These are phyloP conservation scores for Sternarchorhynchus goeldii DNA, from an alignment of 2,797 vertebrate genomes.

Conservation along the genomic window DNA sequence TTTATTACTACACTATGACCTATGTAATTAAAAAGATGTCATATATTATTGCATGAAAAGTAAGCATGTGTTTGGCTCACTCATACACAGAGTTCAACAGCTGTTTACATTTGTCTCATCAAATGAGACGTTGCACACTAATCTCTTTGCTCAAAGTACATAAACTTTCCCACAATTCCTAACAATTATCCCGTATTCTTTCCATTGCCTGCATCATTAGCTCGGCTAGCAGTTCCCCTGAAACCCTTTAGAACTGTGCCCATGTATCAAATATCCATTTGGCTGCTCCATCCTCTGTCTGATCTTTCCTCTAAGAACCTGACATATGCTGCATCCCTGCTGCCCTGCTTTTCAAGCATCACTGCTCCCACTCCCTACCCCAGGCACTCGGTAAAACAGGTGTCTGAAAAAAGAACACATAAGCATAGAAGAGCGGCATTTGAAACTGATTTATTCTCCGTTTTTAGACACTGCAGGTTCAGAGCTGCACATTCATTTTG, in stretches of 20 bases:
- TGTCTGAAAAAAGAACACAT: slow-evolving; percentile 41
- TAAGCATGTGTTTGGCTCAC: slow-evolving; percentile 37
- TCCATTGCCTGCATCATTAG: slow-evolving; percentile 23
- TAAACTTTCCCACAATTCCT: slow-evolving; percentile 30
- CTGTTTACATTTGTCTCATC: slow-evolving; percentile 43
- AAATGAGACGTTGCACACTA: slow-evolving; percentile 2
- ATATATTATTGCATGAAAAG: slow-evolving; percentile 10
- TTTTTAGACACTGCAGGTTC: background rate
- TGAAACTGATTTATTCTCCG: slow-evolving; percentile 1
- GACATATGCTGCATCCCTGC: slow-evolving; percentile 52
- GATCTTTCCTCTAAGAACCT: slow-evolving; percentile 54
- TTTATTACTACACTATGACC: slow-evolving; percentile 7
- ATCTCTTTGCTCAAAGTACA: slow-evolving; percentile 37
- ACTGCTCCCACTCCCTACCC: slow-evolving; percentile 44
- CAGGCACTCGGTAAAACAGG: slow-evolving; percentile 53
- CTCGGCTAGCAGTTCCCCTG: slow-evolving; percentile 10
- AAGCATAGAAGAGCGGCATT: slow-evolving; percentile 5
- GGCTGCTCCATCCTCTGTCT: slow-evolving; percentile 55
- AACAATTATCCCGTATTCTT: slow-evolving; percentile 2
- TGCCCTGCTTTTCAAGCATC: slow-evolving; percentile 52
- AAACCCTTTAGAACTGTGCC: slow-evolving; percentile 10
- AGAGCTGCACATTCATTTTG: background rate
- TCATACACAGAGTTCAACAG: slow-evolving; percentile 53
- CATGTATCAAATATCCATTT: slow-evolving; percentile 61
- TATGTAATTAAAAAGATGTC: slow-evolving; percentile 7